A percentile compares a stretch with the other conserved stretches of the same genome.
Evolutionary conservation across 2,113 vertebrate species (phyloP).

Genomic region (Oncorhynchus nerka): DNA sequence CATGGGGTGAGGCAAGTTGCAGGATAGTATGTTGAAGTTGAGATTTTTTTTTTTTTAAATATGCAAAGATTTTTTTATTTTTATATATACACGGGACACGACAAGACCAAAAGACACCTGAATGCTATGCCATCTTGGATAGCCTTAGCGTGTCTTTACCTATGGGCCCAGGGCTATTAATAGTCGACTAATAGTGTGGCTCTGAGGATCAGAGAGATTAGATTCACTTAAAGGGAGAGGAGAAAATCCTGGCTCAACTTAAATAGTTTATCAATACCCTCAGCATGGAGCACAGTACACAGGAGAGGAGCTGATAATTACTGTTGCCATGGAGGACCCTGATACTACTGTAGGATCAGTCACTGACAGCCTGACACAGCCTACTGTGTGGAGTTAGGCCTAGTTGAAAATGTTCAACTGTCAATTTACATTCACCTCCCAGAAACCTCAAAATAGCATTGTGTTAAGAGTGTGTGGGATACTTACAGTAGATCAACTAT

Average conservation of each 20-base stretch:
- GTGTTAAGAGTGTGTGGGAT: no score
- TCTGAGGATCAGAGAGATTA: constrained; percentile 65
- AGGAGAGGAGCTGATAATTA: neutral
- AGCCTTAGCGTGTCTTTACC: constrained; percentile 16
- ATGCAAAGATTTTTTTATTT: no score
- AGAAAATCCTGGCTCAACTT: constrained; percentile 47
- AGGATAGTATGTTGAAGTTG: no score
- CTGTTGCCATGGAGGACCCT: neutral
- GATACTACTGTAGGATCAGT: neutral
- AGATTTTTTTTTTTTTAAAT: no score
- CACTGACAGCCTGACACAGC: neutral
- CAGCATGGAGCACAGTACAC: neutral
- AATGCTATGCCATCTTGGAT: no score
- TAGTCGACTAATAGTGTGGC: constrained; percentile 61
- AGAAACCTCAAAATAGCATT: no score
- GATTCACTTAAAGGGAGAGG: constrained; percentile 61
- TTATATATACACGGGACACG: no score
- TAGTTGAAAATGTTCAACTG: neutral
- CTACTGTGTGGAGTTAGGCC: no score
- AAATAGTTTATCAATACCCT: constrained; percentile 40
- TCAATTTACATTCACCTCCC: no score
- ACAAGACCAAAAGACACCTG: no score
- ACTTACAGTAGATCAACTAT: no score
- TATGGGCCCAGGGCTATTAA: constrained; percentile 63
- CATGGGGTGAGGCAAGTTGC: no score